phyloP scores from a whole-genome alignment of 2,113 vertebrate species.

The Chlamydotis undulata region DNA sequence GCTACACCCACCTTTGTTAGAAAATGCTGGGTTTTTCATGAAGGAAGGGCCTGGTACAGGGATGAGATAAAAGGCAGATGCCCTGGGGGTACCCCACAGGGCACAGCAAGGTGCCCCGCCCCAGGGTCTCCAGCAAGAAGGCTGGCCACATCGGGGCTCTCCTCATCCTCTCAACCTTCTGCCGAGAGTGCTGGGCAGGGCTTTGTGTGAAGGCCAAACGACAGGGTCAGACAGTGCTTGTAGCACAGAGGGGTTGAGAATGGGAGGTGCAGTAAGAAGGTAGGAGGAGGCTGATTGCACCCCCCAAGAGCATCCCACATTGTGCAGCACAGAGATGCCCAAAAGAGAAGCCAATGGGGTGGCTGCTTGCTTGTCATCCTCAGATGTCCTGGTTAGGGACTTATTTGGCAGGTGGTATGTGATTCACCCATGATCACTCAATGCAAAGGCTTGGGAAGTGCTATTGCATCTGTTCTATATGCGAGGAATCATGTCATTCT shows the following conservation, averaged over 20 bases:
- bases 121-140: fast-evolving
- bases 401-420: neutral
- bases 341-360: neutral
- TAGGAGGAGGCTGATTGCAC: neutral
- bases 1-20: neutral
- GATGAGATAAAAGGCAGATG: neutral
- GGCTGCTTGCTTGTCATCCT: neutral
- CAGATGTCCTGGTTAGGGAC: neutral
- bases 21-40: neutral
- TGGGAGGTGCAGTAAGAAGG: fast-evolving
- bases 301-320: neutral
- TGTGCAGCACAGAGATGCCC: neutral
- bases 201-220: fast-evolving
- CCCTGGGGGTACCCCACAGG: neutral
- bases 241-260: neutral
- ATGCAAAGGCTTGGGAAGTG: neutral
- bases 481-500: fast-evolving
- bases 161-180: neutral
- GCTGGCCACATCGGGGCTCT: neutral
- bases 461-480: fast-evolving
- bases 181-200: fast-evolving
- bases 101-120: neutral
- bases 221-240: neutral
- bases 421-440: neutral
- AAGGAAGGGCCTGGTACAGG: neutral